Base-by-base conservation (phyloP, 2,113 vertebrate genomes). In the Tichodroma muraria region DNA sequence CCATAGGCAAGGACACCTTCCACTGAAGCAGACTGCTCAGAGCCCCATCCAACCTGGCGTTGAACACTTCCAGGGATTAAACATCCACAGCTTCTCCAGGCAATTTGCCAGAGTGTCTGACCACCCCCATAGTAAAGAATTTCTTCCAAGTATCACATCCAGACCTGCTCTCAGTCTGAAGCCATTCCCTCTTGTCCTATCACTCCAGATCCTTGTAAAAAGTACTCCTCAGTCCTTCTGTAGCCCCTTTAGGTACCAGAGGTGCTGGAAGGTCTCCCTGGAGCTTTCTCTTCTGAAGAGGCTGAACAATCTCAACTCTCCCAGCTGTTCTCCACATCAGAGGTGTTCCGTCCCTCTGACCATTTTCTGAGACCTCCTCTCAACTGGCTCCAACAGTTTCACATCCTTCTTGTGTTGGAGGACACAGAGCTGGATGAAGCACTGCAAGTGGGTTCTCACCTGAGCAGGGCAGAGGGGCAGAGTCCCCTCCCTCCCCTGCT, bases 21-120 rank as follows among this genome's bases (percentile, higher is more conserved):
- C 19, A 38, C 33, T 31, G 40, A 24, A 31, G 20, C 24, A 47
- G 24, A 16, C 5, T 68, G 8, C n/a, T 89, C n/a, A 35, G 11
- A 53, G 17, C 17, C 21, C 11, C 27, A 33, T 75, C 33, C 33
- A 60, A 7, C 16, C 16, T n/a, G 10, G 7, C 3, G 0, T 4
- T 47, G 25, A 23, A 31, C 24, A 23, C 10, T 82, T 53, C 16
- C n/a, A 40, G 21, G 21, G 9, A 35, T 27, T 30, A 20, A 14
- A 6, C 6, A 60, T 6, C 20, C 38, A 47, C 30, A 68, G 14
- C 24, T 47, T 60, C 21, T 45, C 20, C 35, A 57, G 22, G 15
- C 16, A 60, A 22, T 11, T 45, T 60, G 11, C 8, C 10, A 5
- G 6, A 31, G 20, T 25, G 30, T 47, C 40, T 61, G 47, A 61